Conservation (phyloP, 2,888 invertebrate species). For the Halictus quadricinctus region DNA sequence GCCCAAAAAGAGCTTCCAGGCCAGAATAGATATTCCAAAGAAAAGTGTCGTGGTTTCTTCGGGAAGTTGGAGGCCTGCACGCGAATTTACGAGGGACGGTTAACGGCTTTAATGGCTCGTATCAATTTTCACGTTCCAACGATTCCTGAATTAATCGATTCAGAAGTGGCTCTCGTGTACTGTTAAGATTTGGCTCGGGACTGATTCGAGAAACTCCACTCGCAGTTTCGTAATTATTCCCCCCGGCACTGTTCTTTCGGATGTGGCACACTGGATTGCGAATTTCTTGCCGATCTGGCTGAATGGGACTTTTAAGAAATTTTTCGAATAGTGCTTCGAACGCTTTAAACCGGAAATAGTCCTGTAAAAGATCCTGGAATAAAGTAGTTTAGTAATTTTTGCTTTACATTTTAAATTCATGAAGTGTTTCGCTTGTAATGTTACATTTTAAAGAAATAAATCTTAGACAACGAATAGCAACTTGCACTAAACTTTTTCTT, state of each 20-base stretch:
- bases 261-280: background rate
- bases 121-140: slow-evolving; percentile 48
- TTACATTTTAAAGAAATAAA: no score
- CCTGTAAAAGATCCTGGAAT: no score
- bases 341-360: no score
- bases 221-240: background rate
- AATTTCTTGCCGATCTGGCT: background rate
- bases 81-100: slow-evolving; percentile 56
- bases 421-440: no score
- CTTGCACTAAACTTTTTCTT: no score
- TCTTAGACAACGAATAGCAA: no score
- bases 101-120: slow-evolving; percentile 51
- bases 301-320: background rate
- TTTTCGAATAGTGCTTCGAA: background rate
- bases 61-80: slow-evolving; percentile 7
- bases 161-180: slow-evolving; percentile 11
- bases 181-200: slow-evolving; percentile 12
- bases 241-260: background rate
- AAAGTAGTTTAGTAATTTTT: no score
- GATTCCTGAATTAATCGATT: slow-evolving; percentile 42
- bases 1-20: slow-evolving; percentile 20
- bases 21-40: background rate
- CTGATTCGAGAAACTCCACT: background rate
- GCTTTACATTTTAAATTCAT: no score
- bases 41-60: slow-evolving; percentile 27